Conservation (phyloP, 2,888 invertebrate species). For the Lithophane ornitopus region DNA sequence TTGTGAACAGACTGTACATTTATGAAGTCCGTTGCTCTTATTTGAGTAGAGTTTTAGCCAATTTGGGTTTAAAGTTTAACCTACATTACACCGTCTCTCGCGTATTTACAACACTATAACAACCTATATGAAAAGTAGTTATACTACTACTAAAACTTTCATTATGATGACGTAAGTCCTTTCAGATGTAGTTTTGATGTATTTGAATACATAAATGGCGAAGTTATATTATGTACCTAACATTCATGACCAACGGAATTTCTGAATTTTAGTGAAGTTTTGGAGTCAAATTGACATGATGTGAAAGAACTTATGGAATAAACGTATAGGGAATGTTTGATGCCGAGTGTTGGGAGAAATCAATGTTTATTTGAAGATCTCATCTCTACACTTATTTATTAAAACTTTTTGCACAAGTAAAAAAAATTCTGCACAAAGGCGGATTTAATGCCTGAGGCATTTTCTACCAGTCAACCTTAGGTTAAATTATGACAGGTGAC, state of each 20-base stretch:
- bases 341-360: not conserved
- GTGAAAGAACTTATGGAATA: not conserved
- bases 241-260: not conserved
- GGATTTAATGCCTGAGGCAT: too few relatives aligned
- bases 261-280: not conserved
- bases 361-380: too few relatives aligned
- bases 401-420: too few relatives aligned
- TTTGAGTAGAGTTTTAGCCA: conserved; percentile 13
- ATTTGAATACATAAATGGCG: not conserved
- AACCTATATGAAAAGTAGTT: not conserved
- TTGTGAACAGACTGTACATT: not conserved
- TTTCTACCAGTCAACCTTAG: too few relatives aligned
- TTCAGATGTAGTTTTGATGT: conserved; percentile 16
- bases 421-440: too few relatives aligned
- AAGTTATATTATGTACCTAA: not conserved
- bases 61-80: not conserved
- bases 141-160: conserved; percentile 10
- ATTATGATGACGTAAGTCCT: conserved; percentile 4
- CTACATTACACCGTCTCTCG: not conserved
- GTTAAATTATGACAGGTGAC: too few relatives aligned
- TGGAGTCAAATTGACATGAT: not conserved
- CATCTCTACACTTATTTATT: too few relatives aligned
- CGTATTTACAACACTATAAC: conserved; percentile 2
- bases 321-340: not conserved
- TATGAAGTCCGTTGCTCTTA: not conserved